phyloP scores from a whole-genome alignment of 2,113 vertebrate genomes.

The Rhabdomys dilectus region DNA sequence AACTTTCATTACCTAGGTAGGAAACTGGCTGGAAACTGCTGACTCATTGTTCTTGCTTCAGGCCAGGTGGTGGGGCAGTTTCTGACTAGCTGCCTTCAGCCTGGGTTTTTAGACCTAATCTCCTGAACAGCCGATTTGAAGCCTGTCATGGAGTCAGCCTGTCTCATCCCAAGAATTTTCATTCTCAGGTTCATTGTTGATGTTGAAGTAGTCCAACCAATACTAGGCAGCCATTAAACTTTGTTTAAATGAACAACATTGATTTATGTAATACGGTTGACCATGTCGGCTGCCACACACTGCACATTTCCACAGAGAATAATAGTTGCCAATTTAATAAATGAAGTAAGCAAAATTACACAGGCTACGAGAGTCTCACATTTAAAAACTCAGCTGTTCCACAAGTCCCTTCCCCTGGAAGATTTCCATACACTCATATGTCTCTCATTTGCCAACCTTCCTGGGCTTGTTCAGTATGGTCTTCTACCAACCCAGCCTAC shows the following conservation, averaged over 20 bases:
- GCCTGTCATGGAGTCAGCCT: no score
- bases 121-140: no score
- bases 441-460: background rate
- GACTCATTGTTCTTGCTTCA: no score
- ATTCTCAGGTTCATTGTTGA: background rate
- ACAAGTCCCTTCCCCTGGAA: background rate
- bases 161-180: background rate
- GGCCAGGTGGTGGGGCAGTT: no score
- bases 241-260: background rate
- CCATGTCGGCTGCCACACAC: background rate
- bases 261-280: slow-evolving; percentile 8
- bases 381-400: background rate
- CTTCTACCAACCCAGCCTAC: background rate
- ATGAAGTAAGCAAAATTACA: background rate
- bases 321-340: background rate
- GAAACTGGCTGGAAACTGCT: no score
- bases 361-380: background rate
- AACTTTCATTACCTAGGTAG: no score
- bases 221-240: background rate
- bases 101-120: no score
- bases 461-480: background rate
- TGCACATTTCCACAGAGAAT: background rate
- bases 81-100: no score
- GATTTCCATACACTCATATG: background rate
- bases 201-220: background rate